Conservation (phyloP, 2,797 vertebrate genomes). For the Darevskia mixta region DNA sequence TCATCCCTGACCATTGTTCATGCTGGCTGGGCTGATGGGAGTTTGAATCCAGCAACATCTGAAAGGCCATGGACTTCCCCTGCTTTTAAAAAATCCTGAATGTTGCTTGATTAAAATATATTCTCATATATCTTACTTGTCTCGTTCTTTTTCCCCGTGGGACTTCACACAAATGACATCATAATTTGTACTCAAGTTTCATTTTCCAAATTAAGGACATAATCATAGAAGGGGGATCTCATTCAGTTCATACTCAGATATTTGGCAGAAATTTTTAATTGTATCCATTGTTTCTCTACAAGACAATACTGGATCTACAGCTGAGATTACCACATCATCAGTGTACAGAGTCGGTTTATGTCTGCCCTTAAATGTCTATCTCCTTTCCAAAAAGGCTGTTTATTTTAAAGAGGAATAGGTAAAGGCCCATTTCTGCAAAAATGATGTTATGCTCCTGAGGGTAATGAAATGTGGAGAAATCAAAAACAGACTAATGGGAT, state of each 20-base stretch:
- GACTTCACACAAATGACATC: not conserved
- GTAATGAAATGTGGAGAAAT: conserved; percentile 8
- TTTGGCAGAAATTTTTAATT: conserved; percentile 18
- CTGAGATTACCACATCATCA: conserved; percentile 32
- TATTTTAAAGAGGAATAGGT: conserved; percentile 9
- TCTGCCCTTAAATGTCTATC: not conserved
- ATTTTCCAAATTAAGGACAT: conserved; percentile 19
- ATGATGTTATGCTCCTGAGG: not conserved
- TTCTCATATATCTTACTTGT: not conserved
- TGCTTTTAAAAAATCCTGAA: not conserved
- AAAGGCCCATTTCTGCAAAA: conserved; percentile 8
- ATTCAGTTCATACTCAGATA: not conserved
- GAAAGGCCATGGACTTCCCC: no score
- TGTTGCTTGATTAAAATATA: not conserved
- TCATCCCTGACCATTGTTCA: no score
- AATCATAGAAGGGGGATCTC: not conserved
- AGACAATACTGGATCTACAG: not conserved
- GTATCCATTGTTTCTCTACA: not conserved
- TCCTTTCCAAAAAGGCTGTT: conserved; percentile 16
- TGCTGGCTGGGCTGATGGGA: no score
- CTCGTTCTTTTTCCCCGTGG: not conserved
- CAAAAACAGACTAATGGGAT: not conserved
- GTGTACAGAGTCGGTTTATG: not conserved
- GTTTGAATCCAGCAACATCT: no score
- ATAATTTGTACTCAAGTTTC: not conserved